Evolutionary conservation across 2,888 invertebrate species (phyloP).

Genomic region (Tachina lurida): DNA sequence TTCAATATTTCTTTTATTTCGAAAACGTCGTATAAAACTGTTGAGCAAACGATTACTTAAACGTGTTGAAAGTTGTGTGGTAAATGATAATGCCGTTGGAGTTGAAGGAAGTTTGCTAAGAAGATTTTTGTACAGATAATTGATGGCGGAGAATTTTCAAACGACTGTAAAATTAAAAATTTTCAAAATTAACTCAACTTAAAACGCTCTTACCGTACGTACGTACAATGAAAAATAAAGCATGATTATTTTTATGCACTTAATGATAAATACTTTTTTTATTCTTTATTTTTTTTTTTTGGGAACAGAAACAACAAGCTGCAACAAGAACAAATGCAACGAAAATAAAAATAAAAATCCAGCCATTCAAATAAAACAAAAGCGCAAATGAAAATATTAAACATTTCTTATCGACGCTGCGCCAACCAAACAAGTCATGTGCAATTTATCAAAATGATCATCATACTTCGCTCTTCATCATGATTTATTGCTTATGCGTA

Average conservation of each 20-base stretch:
- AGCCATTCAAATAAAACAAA: conserved; percentile 74
- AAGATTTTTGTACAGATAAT: conserved; percentile 65
- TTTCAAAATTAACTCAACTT: conserved; percentile 42
- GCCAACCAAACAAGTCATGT: too few species aligned
- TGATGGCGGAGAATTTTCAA: conserved; percentile 67
- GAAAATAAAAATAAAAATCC: conserved; percentile 54
- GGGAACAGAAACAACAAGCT: conserved; percentile 63
- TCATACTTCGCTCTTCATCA: too few species aligned
- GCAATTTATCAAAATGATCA: too few species aligned
- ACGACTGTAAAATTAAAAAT: conserved; percentile 71
- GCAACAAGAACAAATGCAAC: conserved; percentile 42
- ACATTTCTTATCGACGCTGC: conserved; percentile 23
- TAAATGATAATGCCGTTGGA: conserved; percentile 72
- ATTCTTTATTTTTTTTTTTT: conserved; percentile 24
- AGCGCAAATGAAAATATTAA: conserved; percentile 61
- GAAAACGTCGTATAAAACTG: conserved; percentile 76
- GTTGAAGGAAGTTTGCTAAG: conserved; percentile 64
- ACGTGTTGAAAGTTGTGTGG: conserved; percentile 71
- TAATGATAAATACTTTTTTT: conserved; percentile 18
- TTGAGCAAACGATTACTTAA: conserved; percentile 75
- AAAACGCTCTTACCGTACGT: conserved; percentile 21
- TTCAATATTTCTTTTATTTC: conserved; percentile 65
- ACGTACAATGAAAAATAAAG: not conserved
- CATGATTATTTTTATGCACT: not conserved
- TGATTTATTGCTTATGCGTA: too few species aligned